Conservation (phyloP, 2,888 invertebrate genomes). For the Pristionchus fissidentatus region DNA sequence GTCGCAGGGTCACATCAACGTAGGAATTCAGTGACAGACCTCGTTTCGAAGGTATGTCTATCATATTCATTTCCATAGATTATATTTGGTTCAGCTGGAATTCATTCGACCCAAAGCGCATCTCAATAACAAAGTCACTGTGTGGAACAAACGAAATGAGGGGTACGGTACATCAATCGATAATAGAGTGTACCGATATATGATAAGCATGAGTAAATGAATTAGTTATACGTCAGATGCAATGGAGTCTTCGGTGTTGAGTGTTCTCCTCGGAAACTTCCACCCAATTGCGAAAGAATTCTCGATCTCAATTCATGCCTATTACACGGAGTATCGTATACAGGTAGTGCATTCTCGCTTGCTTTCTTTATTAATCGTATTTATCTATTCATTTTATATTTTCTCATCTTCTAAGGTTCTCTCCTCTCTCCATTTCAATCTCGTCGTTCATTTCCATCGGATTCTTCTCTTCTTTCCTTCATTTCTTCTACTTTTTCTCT, state of each 20-base stretch:
- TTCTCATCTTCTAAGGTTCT: background rate
- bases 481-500: slow-evolving; percentile 27
- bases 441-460: slow-evolving; percentile 44
- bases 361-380: too few species aligned
- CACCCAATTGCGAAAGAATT: background rate
- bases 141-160: slow-evolving; percentile 17
- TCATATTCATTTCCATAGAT: background rate
- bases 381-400: too few species aligned
- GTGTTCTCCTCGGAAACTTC: slow-evolving; percentile 11
- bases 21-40: slow-evolving; percentile 42
- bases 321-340: slow-evolving; percentile 35
- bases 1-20: slow-evolving; percentile 42
- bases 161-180: background rate
- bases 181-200: background rate
- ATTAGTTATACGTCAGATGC: background rate
- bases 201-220: background rate
- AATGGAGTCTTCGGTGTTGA: slow-evolving; percentile 36
- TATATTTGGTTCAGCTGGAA: slow-evolving; percentile 18
- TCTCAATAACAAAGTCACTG: slow-evolving; percentile 16
- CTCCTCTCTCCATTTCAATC: slow-evolving; percentile 37
- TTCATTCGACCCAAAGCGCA: slow-evolving; percentile 43
- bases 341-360: background rate
- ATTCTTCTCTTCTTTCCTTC: slow-evolving; percentile 40
- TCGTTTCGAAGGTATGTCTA: slow-evolving; percentile 27
- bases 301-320: slow-evolving; percentile 39